These are phyloP conservation scores for Camelus dromedarius DNA, from an alignment of 2,113 vertebrate genomes.

Conservation along the genomic window DNA sequence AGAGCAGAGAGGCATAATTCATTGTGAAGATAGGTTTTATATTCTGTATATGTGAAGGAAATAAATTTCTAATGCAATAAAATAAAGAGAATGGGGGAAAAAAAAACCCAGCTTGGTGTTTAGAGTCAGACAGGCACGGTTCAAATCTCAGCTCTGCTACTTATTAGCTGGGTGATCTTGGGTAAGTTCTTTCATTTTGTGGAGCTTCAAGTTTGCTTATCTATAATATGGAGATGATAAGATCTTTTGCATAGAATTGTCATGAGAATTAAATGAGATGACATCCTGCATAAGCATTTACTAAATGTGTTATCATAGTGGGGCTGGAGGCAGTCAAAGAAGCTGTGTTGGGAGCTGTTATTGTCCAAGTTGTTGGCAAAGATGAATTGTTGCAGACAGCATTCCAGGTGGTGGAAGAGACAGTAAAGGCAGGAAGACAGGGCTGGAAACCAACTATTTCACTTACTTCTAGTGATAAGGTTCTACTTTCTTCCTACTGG, in stretches of 20 bases:
- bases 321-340: not conserved
- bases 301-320: not conserved
- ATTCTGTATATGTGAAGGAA: conserved; percentile 76
- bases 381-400: not conserved
- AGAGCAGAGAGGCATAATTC: conserved; percentile 74
- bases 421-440: not conserved
- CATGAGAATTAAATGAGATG: conserved; percentile 30
- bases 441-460: not conserved
- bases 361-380: not conserved
- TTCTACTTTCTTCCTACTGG: not conserved
- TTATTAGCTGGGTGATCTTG: not conserved
- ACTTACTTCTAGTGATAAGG: not conserved
- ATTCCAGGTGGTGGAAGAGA: not conserved
- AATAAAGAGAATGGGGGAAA: conserved; percentile 56
- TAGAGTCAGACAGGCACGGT: conserved; percentile 34
- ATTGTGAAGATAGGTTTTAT: conserved; percentile 76
- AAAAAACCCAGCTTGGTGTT: not conserved
- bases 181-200: conserved; percentile 7
- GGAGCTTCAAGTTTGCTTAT: not conserved
- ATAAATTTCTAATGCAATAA: conserved; percentile 76
- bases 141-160: conserved; percentile 54
- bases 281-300: not conserved
- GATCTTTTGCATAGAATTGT: not conserved
- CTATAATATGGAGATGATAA: not conserved
- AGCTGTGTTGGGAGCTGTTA: not conserved